phyloP scores from a whole-genome alignment of 2,888 invertebrate genomes.

The Linnaemya vulpina region DNA sequence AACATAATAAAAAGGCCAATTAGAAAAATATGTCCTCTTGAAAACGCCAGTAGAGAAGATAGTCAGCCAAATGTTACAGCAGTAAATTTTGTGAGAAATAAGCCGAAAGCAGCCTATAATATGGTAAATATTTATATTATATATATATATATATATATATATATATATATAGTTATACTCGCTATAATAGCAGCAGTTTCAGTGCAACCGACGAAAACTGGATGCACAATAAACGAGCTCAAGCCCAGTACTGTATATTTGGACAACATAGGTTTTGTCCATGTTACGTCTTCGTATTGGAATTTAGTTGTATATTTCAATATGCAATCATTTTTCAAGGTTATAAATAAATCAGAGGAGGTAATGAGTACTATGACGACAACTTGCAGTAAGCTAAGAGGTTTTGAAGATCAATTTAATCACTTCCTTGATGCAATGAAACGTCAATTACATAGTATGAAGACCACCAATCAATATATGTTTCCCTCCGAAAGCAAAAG shows the following conservation, averaged over 20 bases:
- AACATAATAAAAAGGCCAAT: slow-evolving; percentile 9
- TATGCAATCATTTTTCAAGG: not conserved
- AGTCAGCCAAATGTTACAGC: too few species aligned
- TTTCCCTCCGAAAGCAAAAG: too few species aligned
- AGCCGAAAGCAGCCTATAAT: not conserved
- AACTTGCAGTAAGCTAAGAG: not conserved
- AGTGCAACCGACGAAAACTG: not conserved
- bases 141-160: too few species aligned
- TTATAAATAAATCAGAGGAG: not conserved
- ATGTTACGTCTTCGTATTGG: too few species aligned
- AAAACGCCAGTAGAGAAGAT: not conserved
- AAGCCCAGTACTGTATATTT: not conserved
- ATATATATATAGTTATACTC: too few species aligned
- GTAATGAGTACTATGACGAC: not conserved
- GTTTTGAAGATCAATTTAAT: too few species aligned
- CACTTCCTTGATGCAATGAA: too few species aligned
- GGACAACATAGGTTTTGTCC: not conserved
- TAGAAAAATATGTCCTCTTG: not conserved
- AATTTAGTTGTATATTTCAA: not conserved
- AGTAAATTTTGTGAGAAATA: not conserved
- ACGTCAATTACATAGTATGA: too few species aligned
- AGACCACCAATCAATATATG: too few species aligned
- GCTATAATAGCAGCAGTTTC: not conserved
- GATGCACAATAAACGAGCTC: not conserved
- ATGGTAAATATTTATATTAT: not conserved